Conservation (phyloP, 2,888 invertebrate genomes). For the Platycnemis pennipes region DNA sequence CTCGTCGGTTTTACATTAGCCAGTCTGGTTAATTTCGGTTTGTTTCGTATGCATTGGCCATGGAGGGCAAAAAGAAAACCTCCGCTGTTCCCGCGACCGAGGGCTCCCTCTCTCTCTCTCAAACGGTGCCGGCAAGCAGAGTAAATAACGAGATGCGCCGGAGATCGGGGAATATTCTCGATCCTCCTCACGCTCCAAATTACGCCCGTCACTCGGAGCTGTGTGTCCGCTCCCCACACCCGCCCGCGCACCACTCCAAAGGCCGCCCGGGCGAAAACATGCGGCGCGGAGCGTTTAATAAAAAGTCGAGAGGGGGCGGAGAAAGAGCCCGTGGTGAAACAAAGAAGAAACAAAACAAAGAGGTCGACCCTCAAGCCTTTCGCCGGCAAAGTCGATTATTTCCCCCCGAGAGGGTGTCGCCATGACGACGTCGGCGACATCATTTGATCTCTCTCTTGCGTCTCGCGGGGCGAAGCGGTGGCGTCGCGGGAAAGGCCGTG, state of each 20-base stretch:
- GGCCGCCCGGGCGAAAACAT: not conserved
- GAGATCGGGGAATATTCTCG: not conserved
- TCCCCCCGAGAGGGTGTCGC: not conserved
- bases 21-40: not conserved
- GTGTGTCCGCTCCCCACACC: not conserved
- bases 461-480: not conserved
- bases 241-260: not conserved
- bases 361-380: not conserved
- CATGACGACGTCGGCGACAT: constrained; percentile 55
- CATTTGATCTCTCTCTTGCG: constrained; percentile 50
- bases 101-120: constrained; percentile 8
- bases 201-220: constrained; percentile 10
- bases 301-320: not conserved
- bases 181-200: constrained; percentile 32
- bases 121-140: not conserved
- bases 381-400: constrained; percentile 16
- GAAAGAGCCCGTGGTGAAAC: not conserved
- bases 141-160: constrained; percentile 5
- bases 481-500: not conserved
- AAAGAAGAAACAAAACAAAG: constrained; percentile 29
- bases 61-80: not conserved
- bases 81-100: not conserved
- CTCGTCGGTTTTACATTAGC: no score
- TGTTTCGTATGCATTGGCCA: not conserved
- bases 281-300: constrained; percentile 36